Conservation (phyloP, 2,797 vertebrate species). For the Chelon auratus region DNA sequence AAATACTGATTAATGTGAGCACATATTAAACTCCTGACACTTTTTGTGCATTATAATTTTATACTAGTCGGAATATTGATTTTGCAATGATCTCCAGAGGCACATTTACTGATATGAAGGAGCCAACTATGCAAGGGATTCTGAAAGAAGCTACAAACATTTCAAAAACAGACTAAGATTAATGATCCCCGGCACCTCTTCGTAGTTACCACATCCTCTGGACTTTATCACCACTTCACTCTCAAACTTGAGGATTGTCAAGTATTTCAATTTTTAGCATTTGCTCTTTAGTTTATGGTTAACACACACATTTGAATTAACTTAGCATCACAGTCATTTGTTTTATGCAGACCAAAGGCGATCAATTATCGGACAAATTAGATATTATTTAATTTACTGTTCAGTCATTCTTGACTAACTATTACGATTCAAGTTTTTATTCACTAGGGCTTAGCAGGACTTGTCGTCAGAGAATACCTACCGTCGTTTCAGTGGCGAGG, state of each 20-base stretch:
- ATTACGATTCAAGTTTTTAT: background rate
- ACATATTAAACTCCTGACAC: constrained; percentile 6
- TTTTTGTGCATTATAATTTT: constrained; percentile 27
- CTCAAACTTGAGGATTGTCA: constrained; percentile 80
- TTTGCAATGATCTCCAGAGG: constrained; percentile 30
- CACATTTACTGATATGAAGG: constrained; percentile 57
- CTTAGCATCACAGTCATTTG: constrained; percentile 5
- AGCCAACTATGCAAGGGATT: constrained; percentile 71
- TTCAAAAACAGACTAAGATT: constrained; percentile 53
- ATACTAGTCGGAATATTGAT: constrained; percentile 17
- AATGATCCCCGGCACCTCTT: constrained; percentile 32
- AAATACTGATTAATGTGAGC: background rate
- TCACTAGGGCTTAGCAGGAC: background rate
- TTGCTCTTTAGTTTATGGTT: constrained; percentile 23
- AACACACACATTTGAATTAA: background rate
- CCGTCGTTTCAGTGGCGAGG: constrained; percentile 2
- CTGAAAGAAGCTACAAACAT: constrained; percentile 66
- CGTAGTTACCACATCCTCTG: constrained; percentile 75
- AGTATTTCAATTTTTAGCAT: constrained; percentile 31
- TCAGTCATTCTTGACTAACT: background rate
- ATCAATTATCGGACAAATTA: background rate
- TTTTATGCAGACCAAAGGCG: constrained; percentile 9
- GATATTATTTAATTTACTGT: background rate
- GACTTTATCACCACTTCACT: constrained; percentile 83
- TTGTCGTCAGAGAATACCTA: background rate